A percentile compares a stretch with the other conserved stretches of the same genome.
Evolutionary conservation across 2,113 vertebrate genomes (phyloP).

Genomic region (Triplophysa dalaica): DNA sequence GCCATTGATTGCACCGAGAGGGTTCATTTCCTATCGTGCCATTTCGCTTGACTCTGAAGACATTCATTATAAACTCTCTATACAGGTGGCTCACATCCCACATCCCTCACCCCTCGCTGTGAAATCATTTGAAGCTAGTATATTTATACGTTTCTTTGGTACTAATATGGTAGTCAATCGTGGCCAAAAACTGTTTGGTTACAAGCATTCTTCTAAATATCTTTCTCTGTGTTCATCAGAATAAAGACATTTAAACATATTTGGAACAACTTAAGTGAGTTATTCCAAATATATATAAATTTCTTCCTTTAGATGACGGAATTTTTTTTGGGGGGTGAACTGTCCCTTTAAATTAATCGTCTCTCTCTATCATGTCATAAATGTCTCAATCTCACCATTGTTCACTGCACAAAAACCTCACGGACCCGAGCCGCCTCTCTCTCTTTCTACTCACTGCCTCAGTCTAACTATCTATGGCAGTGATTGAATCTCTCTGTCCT

Average conservation of each 20-base stretch:
- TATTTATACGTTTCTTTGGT: too few relatives aligned
- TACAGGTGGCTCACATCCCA: conserved; percentile 33
- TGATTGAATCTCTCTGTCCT: conserved; percentile 52
- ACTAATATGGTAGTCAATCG: too few relatives aligned
- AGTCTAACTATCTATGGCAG: conserved; percentile 45
- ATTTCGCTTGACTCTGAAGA: conserved; percentile 47
- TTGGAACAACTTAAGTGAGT: too few relatives aligned
- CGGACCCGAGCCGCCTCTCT: conserved; percentile 36
- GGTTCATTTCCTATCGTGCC: conserved; percentile 51
- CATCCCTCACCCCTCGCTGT: conserved; percentile 29
- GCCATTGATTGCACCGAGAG: conserved; percentile 45
- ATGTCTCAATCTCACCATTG: conserved; percentile 37
- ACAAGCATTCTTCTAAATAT: too few relatives aligned
- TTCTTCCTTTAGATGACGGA: too few relatives aligned
- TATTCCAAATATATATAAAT: too few relatives aligned
- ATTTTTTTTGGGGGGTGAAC: too few relatives aligned
- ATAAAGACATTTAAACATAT: too few relatives aligned
- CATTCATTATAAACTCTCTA: conserved; percentile 48
- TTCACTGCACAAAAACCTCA: conserved; percentile 39
- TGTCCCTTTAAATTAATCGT: too few relatives aligned
- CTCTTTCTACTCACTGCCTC: conserved; percentile 24
- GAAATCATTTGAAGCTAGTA: conserved; percentile 24
- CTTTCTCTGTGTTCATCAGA: too few relatives aligned
- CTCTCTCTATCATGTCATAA: too few relatives aligned
- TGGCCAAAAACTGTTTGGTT: too few relatives aligned